Conservation (phyloP, 2,888 invertebrate genomes). For the Eilema depressum region DNA sequence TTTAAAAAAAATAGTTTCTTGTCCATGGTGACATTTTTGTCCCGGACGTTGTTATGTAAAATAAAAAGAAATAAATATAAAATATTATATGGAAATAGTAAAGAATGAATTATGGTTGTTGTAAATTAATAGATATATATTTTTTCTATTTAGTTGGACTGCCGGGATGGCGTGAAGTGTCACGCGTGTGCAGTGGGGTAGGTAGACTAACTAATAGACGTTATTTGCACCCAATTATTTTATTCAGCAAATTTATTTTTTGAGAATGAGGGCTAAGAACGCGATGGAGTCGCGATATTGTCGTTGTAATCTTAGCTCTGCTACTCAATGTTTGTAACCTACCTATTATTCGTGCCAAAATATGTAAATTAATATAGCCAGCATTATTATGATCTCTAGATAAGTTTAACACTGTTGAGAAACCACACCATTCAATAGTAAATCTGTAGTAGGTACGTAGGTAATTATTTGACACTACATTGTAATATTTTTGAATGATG, state of each 20-base stretch:
- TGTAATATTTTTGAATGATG: too few relatives aligned
- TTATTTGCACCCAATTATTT: conserved; percentile 31
- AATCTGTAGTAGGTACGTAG: neutral
- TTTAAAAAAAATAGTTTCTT: conserved; percentile 52
- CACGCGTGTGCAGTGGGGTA: conserved; percentile 30
- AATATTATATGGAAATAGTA: conserved; percentile 39
- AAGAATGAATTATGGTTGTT: conserved; percentile 65
- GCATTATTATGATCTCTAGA: conserved; percentile 47
- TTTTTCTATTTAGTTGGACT: conserved; percentile 72
- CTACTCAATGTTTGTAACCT: conserved; percentile 29
- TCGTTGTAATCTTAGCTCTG: neutral
- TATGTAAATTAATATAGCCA: conserved; percentile 38
- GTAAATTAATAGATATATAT: conserved; percentile 72
- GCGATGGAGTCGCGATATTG: neutral
- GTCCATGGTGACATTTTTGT: conserved; percentile 60
- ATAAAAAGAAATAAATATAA: conserved; percentile 44
- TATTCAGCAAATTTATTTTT: neutral
- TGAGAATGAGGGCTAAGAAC: neutral
- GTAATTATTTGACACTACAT: neutral
- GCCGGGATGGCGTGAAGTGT: conserved; percentile 31
- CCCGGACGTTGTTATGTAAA: conserved; percentile 53
- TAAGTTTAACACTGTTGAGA: conserved; percentile 21
- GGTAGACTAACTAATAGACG: conserved; percentile 34
- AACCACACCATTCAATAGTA: neutral
- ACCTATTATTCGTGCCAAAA: conserved; percentile 49